Percentiles rank a stretch among this genome's conserved stretches.
Conservation (phyloP, 2,113 vertebrate species). For the Chlorodrepanis virens region DNA sequence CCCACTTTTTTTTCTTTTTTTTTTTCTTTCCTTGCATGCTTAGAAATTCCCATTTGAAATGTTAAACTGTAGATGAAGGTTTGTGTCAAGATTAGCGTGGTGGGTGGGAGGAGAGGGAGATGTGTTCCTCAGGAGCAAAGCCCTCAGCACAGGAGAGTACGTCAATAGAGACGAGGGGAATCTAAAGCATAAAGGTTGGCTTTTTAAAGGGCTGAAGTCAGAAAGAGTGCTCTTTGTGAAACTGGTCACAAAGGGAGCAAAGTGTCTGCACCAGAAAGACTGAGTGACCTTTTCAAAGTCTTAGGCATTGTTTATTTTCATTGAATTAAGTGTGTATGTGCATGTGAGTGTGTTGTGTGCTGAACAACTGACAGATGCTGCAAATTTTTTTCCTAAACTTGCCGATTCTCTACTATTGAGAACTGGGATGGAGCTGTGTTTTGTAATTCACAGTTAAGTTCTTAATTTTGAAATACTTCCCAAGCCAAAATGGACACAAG, state of each 20-base stretch:
- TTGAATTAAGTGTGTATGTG: not conserved
- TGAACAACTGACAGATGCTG: not conserved
- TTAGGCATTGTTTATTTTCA: slow-evolving; percentile 42
- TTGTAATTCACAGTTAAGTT: not conserved
- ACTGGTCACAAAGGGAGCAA: slow-evolving; percentile 47
- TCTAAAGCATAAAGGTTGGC: slow-evolving; percentile 41
- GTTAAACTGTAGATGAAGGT: not conserved
- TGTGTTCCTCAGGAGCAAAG: slow-evolving; percentile 11
- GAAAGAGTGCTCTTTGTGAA: slow-evolving; percentile 44
- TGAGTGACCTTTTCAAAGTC: slow-evolving; percentile 57
- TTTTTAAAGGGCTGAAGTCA: not conserved
- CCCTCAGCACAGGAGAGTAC: not conserved
- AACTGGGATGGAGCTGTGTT: not conserved
- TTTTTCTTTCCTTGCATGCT: not conserved
- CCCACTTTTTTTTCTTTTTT: not conserved
- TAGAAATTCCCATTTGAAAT: slow-evolving; percentile 11
- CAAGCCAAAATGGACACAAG: not conserved
- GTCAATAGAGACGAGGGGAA: slow-evolving; percentile 4
- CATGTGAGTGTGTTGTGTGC: not conserved
- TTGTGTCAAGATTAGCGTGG: slow-evolving; percentile 1
- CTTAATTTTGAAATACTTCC: not conserved
- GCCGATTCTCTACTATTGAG: not conserved
- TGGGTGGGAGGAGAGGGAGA: not conserved
- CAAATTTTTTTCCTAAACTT: not conserved
- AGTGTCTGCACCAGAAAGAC: slow-evolving; percentile 17